Base-by-base conservation (phyloP, 2,113 vertebrate species). In the Felis chaus region DNA sequence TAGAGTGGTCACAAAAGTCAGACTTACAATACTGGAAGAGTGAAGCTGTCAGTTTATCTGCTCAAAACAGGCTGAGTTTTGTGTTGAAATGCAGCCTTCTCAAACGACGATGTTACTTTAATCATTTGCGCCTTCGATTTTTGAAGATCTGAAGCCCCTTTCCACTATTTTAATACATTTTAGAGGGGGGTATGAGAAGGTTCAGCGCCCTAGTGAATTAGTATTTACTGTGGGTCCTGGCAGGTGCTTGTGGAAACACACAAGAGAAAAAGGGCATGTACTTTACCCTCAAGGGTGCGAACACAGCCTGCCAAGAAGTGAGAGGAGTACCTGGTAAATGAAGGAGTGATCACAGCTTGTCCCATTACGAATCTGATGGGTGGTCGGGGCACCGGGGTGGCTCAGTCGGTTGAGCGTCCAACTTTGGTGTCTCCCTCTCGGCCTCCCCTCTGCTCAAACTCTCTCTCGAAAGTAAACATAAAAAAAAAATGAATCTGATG, bases 21-120 rank as follows among this genome's bases (percentile, higher is more conserved):
- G 86, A 95, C 96, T 95, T 94, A 74, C 50, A 97, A 81, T 80
- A 55, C 79, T 55, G 57, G 63, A 61, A 86, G 93, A 97, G 97
- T 93, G 88, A 94, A 63, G 45, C 80, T 73, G 86, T 85, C 61
- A 65, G 14, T 95, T 96, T 96, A 91, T 95, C 78, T 96, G 53
- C 36, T 86, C 31, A 73, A 78, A 91, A 91, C 92, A 95, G 69
- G 88, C 31, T 66, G 84, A 91, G 36, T 65, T 96, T 55, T 73
- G 21, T 89, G 78, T 76, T 48, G 76, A 97, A 96, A 97, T 74
- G 61, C 93, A 82, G 50, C 31, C 81, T 93, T 95, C 50, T 91
- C 61, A 71, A 88, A 95, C 29, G 83, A 81, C 65, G 68, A 15
- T 3, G 69, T 84, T 33, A 12, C 5, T 36, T 88, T 53, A 68